Base-by-base conservation (phyloP, 2,113 vertebrate genomes). In the Gallinago undulata region DNA sequence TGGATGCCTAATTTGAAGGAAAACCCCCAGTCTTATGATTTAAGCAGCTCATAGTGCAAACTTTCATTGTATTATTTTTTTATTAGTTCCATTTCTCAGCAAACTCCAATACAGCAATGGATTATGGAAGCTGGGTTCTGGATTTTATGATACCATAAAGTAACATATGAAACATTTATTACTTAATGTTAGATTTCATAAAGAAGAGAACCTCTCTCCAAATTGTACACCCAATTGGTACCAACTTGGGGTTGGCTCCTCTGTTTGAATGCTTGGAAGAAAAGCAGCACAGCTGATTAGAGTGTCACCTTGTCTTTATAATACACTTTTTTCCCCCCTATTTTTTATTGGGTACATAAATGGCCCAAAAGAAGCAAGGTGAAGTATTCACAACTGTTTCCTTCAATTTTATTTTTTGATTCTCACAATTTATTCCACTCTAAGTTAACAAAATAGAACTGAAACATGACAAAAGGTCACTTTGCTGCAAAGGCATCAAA, bases 381-480 rank as follows among this genome's bases (percentile, higher is more conserved):
- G 14, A 91, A 81, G 17, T 47, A 64, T 75, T 72, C 92, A 74
- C 43, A 87, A 69, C 41, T 77, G 13, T 56, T 95, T 83, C 73
- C 47, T 79, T 51, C 75, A 62, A 90, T 93, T 95, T 74, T 39
- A 41, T 72, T 59, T 81, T 75, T 68, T 64, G 10, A 56, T 81
- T 85, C 69, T 66, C 92, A 48, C 39, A 43, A 39, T 87, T 94
- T 94, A 75, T 78, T 92, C 62, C 69, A 14, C 63, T 67, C 3
- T 76, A 90, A 92, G 48, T 85, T 47, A 89, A 67, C 8, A 87
- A 86, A 95, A 90, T 21, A 64, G 67, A 93, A 91, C 4, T 87
- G 75, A 90, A 95, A 33, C 66, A 85, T 48, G 66, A 82, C 33
- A 50, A 94, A 97, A 97, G 91, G 87, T 97, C 82, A 95, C 87